Evolutionary conservation across 2,113 vertebrate genomes (phyloP).

Genomic region (Columbina picui): DNA sequence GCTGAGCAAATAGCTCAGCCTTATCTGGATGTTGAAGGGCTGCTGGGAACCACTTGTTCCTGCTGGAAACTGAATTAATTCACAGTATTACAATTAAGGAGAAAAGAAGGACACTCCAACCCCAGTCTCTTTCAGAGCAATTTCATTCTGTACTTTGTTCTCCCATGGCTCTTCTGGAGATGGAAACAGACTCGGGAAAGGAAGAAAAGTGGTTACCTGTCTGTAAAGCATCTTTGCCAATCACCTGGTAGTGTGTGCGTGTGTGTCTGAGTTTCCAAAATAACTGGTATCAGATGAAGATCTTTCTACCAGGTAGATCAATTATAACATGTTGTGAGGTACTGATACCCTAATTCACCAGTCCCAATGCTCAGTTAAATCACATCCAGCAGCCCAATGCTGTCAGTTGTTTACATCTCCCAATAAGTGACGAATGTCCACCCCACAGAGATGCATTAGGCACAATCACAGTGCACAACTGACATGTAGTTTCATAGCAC

Average conservation of each 20-base stretch:
- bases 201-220: background rate
- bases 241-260: background rate
- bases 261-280: background rate
- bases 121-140: background rate
- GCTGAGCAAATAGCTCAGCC: slow-evolving; percentile 36
- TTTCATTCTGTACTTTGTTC: background rate
- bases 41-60: slow-evolving; percentile 32
- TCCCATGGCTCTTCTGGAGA: background rate
- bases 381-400: background rate
- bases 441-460: background rate
- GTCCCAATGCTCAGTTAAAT: background rate
- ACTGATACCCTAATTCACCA: background rate
- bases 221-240: background rate
- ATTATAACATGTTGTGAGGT: background rate
- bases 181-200: background rate
- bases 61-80: slow-evolving; percentile 49
- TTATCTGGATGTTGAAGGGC: slow-evolving; percentile 53
- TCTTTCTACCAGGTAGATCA: background rate
- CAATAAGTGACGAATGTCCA: rapidly evolving
- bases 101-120: slow-evolving; percentile 34
- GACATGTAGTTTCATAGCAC: rapidly evolving
- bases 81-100: slow-evolving; percentile 31
- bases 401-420: background rate
- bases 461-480: background rate
- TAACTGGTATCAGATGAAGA: background rate